These are phyloP conservation scores for Polia nebulosa DNA, from an alignment of 2,888 invertebrate genomes.

Conservation along the genomic window DNA sequence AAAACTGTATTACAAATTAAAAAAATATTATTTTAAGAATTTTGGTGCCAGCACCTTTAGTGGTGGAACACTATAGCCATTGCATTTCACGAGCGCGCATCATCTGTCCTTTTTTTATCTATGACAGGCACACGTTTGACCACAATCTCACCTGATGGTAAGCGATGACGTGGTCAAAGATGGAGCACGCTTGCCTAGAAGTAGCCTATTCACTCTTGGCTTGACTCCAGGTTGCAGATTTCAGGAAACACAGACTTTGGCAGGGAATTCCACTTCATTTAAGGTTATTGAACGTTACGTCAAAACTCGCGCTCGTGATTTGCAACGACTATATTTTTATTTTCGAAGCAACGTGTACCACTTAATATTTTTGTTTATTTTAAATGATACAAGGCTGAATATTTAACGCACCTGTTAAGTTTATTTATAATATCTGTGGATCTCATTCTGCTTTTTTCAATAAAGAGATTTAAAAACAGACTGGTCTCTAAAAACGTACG, in stretches of 20 bases:
- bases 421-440: constrained; percentile 19
- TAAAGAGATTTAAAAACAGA: not conserved
- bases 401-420: not conserved
- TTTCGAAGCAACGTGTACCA: not conserved
- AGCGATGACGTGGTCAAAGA: too few species aligned
- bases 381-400: not conserved
- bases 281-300: constrained; percentile 6
- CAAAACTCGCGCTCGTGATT: not conserved
- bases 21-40: constrained; percentile 8
- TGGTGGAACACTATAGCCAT: not conserved
- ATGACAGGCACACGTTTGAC: too few species aligned
- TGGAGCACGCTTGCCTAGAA: too few species aligned
- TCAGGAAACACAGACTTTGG: too few species aligned
- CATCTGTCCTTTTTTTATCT: too few species aligned
- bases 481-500: not conserved
- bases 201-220: too few species aligned
- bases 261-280: too few species aligned
- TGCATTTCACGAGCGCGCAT: constrained; percentile 6
- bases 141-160: too few species aligned
- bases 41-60: constrained; percentile 37
- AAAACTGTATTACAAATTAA: too few species aligned
- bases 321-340: not conserved
- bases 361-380: not conserved
- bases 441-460: not conserved
- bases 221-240: too few species aligned